A percentile compares a stretch with the other conserved stretches of the same genome.
Evolutionary conservation across 1,140 invertebrate genomes (phyloP).

Genomic region (Drosophila subpulchrella): DNA sequence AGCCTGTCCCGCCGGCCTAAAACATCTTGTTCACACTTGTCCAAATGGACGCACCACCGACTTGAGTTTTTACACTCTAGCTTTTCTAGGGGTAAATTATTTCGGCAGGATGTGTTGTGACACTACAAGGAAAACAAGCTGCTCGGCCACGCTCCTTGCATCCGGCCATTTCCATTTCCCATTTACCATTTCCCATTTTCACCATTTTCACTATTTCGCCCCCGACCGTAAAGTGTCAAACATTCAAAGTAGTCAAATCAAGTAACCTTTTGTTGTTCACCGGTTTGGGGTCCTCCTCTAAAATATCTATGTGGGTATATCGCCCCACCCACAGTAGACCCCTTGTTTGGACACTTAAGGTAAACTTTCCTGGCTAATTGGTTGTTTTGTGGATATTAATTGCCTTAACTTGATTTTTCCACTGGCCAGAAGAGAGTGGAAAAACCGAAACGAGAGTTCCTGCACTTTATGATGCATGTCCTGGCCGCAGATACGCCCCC

Average conservation of each 20-base stretch:
- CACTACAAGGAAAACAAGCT: conserved; percentile 80
- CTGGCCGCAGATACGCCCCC: not conserved
- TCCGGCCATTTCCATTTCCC: conserved; percentile 26
- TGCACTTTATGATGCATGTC: conserved; percentile 81
- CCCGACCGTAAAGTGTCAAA: conserved; percentile 80
- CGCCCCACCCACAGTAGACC: not conserved
- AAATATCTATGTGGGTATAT: not conserved
- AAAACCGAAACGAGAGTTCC: conserved; percentile 1
- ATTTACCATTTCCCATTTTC: conserved; percentile 15
- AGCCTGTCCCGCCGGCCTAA: conserved; percentile 69
- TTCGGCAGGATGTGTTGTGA: conserved; percentile 75
- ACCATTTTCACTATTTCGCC: conserved; percentile 2
- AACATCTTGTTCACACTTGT: conserved; percentile 83
- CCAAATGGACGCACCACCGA: conserved; percentile 60
- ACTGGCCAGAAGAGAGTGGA: conserved; percentile 28
- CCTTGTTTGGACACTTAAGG: conserved; percentile 83
- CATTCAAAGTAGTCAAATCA: conserved; percentile 85
- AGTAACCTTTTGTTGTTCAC: conserved; percentile 81
- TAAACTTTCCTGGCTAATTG: conserved; percentile 84
- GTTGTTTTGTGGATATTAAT: conserved; percentile 85
- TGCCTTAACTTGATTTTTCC: conserved; percentile 83
- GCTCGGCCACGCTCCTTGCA: conserved; percentile 34
- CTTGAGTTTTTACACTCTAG: conserved; percentile 28
- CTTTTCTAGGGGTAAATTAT: conserved; percentile 66
- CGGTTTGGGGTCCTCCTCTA: conserved; percentile 2